Evolutionary conservation across 2,888 invertebrate genomes (phyloP).

Genomic region (Leptinotarsa tumamoca): DNA sequence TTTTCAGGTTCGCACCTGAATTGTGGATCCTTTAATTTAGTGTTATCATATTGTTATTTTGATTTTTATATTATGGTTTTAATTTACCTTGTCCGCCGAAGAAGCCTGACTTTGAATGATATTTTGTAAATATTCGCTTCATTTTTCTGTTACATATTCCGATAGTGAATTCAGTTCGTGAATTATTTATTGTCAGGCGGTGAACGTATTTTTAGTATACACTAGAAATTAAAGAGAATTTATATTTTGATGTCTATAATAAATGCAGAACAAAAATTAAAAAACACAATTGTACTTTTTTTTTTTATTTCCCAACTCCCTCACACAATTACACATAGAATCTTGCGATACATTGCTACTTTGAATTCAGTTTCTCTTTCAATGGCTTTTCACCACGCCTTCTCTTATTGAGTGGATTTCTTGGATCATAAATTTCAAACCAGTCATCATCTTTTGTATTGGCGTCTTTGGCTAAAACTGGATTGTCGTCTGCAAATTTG

Average conservation of each 20-base stretch:
- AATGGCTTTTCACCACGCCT: slow-evolving; percentile 81
- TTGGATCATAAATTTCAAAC: slow-evolving; percentile 96
- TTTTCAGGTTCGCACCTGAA: slow-evolving; percentile 3
- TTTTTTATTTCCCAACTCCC: neutral
- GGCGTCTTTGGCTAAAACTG: slow-evolving; percentile 89
- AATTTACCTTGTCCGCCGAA: neutral
- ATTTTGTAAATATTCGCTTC: slow-evolving; percentile 9
- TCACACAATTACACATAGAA: neutral
- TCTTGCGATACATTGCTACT: no score
- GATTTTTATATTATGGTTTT: slow-evolving; percentile 14
- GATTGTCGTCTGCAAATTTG: slow-evolving; percentile 76
- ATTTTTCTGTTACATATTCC: neutral
- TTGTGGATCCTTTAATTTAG: neutral
- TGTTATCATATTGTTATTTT: slow-evolving; percentile 13
- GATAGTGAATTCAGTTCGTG: neutral
- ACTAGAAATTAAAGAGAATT: slow-evolving; percentile 20
- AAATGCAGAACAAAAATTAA: neutral
- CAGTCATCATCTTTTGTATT: slow-evolving; percentile 93
- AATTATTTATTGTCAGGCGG: slow-evolving; percentile 8
- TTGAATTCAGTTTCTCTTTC: neutral
- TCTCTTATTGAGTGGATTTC: slow-evolving; percentile 93
- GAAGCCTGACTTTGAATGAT: neutral
- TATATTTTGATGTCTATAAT: slow-evolving; percentile 21
- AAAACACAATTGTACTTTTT: neutral
- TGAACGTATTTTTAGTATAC: slow-evolving; percentile 16